Conservation (phyloP, 2,797 vertebrate genomes). For the Sebastes nivosus region DNA sequence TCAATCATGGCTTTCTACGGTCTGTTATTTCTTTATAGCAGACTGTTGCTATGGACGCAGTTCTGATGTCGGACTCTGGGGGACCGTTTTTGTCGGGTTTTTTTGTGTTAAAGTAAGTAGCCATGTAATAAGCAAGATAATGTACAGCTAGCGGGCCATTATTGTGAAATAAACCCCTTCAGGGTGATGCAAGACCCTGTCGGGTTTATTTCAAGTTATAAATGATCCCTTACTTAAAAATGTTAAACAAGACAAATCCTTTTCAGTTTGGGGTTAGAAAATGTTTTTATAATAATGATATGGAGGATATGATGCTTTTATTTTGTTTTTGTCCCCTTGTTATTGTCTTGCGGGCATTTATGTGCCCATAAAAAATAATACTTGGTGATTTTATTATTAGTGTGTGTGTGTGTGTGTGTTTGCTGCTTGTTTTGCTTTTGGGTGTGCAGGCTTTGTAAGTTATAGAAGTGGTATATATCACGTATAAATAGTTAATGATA, state of each 20-base stretch:
- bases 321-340: not conserved
- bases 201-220: no score
- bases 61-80: no score
- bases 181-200: not conserved
- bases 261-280: not conserved
- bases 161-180: no score
- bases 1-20: no score
- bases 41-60: no score
- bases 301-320: not conserved
- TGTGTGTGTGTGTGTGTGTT: not conserved
- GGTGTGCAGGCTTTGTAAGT: not conserved
- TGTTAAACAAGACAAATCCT: not conserved
- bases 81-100: no score
- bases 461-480: not conserved
- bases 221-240: not conserved
- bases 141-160: no score
- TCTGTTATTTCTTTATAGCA: no score
- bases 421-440: not conserved
- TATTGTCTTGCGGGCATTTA: not conserved
- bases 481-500: not conserved
- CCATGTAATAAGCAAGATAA: no score
- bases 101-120: no score
- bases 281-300: not conserved
- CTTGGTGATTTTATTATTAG: no score
- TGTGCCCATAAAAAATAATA: not conserved